These are phyloP conservation scores for Bufo bufo DNA, from an alignment of 2,113 vertebrate genomes.

Conservation along the genomic window DNA sequence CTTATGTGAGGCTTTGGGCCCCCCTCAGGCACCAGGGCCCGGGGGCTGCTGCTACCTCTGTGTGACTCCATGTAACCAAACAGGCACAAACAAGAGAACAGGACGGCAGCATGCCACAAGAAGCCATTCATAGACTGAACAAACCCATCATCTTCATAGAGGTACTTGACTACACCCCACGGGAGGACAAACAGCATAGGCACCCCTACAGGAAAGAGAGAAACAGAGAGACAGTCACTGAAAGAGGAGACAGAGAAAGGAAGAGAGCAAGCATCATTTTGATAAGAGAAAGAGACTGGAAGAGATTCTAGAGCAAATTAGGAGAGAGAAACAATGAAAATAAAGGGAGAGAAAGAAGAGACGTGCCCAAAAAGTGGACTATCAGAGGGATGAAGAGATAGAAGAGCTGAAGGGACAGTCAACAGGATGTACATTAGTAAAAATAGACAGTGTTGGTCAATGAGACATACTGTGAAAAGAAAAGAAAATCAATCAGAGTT, in stretches of 20 bases:
- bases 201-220: slow-evolving; percentile 72
- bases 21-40: too few species aligned
- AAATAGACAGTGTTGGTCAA: background rate
- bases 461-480: too few species aligned
- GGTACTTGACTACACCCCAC: slow-evolving; percentile 84
- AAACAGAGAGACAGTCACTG: slow-evolving; percentile 44
- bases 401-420: too few species aligned
- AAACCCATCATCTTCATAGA: slow-evolving; percentile 86
- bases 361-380: background rate
- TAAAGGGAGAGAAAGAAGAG: background rate
- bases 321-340: background rate
- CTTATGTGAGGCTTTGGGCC: too few species aligned
- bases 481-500: too few species aligned
- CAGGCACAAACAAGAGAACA: background rate
- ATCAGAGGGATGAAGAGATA: too few species aligned
- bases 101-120: background rate
- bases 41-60: too few species aligned
- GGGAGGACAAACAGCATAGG: slow-evolving; percentile 86
- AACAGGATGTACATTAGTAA: background rate
- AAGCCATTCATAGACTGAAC: slow-evolving; percentile 39
- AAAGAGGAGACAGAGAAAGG: slow-evolving; percentile 66
- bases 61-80: background rate
- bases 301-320: background rate
- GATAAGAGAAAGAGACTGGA: too few species aligned
- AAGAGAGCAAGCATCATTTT: slow-evolving; percentile 22